Conservation (phyloP, 2,888 invertebrate species). For the Poecilobothrus nobilitatus region DNA sequence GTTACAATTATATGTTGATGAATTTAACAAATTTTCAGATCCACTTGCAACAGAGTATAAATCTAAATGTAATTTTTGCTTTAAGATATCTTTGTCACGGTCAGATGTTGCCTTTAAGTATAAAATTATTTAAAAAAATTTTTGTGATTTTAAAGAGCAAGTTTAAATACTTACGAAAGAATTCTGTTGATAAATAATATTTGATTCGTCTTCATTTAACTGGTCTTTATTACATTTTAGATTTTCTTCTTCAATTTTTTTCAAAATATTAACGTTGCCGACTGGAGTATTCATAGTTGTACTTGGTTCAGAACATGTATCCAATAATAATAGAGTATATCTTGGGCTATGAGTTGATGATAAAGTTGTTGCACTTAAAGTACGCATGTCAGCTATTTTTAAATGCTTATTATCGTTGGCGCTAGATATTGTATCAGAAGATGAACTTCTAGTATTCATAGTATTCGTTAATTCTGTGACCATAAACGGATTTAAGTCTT, state of each 20-base stretch:
- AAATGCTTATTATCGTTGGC: background rate
- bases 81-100: constrained; percentile 41
- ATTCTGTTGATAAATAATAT: constrained; percentile 29
- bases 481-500: background rate
- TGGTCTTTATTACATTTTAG: background rate
- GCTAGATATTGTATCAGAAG: background rate
- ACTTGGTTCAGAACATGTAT: constrained; percentile 44
- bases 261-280: background rate
- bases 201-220: constrained; percentile 39
- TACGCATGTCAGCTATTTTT: background rate
- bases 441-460: background rate
- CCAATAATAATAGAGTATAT: constrained; percentile 42
- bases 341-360: constrained; percentile 41
- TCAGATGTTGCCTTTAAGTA: background rate
- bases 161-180: constrained; percentile 27
- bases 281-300: constrained; percentile 43
- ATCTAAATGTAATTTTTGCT: constrained; percentile 42
- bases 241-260: constrained; percentile 1
- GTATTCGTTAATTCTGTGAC: background rate
- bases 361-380: constrained; percentile 31
- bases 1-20: constrained; percentile 35
- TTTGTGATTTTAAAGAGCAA: background rate
- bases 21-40: background rate
- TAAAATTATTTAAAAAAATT: background rate
- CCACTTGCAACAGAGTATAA: constrained; percentile 29